phyloP scores from a whole-genome alignment of 2,113 vertebrate species.

The Tapirus terrestris region DNA sequence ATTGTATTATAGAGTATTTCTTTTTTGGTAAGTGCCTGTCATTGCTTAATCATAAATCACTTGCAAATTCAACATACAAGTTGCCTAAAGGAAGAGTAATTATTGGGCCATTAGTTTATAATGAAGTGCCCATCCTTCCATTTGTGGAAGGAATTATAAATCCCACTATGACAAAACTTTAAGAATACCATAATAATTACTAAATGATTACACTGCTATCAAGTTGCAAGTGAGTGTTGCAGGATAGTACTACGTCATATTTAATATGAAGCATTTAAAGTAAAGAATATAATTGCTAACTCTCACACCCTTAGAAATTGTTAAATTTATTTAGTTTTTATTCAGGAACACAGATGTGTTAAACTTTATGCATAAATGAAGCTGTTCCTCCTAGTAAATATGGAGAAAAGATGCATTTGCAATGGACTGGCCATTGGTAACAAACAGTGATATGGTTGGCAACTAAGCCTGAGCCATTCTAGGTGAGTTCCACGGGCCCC shows the following conservation, averaged over 20 bases:
- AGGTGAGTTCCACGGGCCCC: background rate
- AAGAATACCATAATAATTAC: background rate
- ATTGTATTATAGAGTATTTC: background rate
- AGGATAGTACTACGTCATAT: background rate
- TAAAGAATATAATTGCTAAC: background rate
- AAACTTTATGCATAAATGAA: background rate
- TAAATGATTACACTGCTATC: background rate
- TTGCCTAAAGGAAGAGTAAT: constrained; percentile 75
- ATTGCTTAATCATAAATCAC: constrained; percentile 73
- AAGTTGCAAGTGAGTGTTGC: background rate
- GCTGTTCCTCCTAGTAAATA: background rate
- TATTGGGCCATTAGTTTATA: constrained; percentile 71
- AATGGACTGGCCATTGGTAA: background rate
- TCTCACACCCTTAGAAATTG: background rate
- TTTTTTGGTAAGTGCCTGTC: constrained; percentile 64
- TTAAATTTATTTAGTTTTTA: background rate
- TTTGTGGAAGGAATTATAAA: constrained; percentile 62
- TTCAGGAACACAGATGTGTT: background rate
- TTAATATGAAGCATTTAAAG: background rate
- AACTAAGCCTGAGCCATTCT: background rate
- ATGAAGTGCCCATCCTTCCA: constrained; percentile 66
- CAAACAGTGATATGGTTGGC: rapidly evolving
- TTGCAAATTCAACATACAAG: constrained; percentile 67
- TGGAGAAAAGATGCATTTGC: background rate
- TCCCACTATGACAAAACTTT: constrained; percentile 66